Base-by-base conservation (phyloP, 2,797 vertebrate genomes). In the Helarctos malayanus region DNA sequence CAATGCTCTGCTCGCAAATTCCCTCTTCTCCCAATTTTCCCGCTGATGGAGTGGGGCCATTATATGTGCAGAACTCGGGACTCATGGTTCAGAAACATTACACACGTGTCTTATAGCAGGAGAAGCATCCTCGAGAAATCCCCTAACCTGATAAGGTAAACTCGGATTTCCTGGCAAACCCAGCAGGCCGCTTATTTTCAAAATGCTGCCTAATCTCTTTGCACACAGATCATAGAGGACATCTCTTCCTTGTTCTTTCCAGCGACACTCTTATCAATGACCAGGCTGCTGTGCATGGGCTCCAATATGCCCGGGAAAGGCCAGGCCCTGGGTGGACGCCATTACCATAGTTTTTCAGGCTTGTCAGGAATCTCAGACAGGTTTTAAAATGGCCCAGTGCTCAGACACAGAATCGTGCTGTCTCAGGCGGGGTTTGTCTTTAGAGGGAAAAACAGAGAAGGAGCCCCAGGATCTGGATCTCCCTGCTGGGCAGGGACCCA, bases 311-410 rank as follows among this genome's bases (percentile, higher is more conserved):
- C 9, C 8, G 3, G 54, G 21, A 61, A 41, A 52, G n/a, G 25
- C 63, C 41, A 59, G 11, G 23, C 45, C 3, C 38, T 13, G 1
- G 63, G n/a, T 27, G 19, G 41, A 79, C 9, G 0, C 14, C 41
- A 0, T 38, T 16, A 23, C 4, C 45, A 1, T 2, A 0, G 16
- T 2, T 32, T 21, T 45, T 75, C 47, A 7, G 7, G 32, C 5
- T 80, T 25, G 13, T 52, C 45, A 25, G 63, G 59, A 71, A 41
- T 52, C n/a, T 10, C 19, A 10, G 1, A 1, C 27, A 52, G 16
- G 2, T 59, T 59, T 80, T 18, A 8, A 29, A 57, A 18, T 41
- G 5, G 3, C 2, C 2, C 21, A 6, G n/a, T 11, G n/a, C 41
- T 23, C 41, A 14, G 32, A n/a, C 38, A 18, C 9, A 54, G 3